phyloP scores from a whole-genome alignment of 2,113 vertebrate species.

The Ibidorhyncha struthersii region DNA sequence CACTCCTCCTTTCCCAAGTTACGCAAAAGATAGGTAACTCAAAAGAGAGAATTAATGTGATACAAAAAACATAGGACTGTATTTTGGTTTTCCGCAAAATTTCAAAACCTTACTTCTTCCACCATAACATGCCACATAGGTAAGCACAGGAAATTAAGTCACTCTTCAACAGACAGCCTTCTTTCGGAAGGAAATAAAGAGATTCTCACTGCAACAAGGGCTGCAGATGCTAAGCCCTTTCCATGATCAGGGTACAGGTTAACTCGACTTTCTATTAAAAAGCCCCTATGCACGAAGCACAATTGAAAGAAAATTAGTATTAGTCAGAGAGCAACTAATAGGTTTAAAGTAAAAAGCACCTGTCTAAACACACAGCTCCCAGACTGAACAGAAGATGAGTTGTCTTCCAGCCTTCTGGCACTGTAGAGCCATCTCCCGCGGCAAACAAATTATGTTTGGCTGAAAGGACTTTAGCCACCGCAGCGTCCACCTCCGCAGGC shows the following conservation, averaged over 20 bases:
- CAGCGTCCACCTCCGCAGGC: conserved; percentile 86
- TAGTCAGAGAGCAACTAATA: background rate
- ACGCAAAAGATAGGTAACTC: background rate
- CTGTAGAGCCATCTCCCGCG: conserved; percentile 74
- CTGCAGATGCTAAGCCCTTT: background rate
- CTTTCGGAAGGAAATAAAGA: background rate
- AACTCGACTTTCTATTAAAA: background rate
- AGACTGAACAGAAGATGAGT: conserved; percentile 93
- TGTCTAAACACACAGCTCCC: conserved; percentile 94
- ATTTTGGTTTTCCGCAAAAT: background rate
- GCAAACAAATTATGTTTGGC: conserved; percentile 85
- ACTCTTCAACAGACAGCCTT: background rate
- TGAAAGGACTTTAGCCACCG: conserved; percentile 87
- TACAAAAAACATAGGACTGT: background rate
- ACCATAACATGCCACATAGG: background rate
- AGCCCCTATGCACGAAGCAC: background rate
- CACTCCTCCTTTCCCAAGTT: background rate
- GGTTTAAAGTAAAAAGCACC: conserved; percentile 73
- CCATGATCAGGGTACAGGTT: background rate
- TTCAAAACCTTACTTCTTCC: background rate
- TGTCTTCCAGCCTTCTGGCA: conserved; percentile 92
- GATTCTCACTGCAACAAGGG: background rate
- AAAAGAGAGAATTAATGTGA: background rate
- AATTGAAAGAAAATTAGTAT: background rate
- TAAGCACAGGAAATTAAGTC: background rate